Conservation (phyloP, 1,140 invertebrate genomes). For the Cotesia chilonis region DNA sequence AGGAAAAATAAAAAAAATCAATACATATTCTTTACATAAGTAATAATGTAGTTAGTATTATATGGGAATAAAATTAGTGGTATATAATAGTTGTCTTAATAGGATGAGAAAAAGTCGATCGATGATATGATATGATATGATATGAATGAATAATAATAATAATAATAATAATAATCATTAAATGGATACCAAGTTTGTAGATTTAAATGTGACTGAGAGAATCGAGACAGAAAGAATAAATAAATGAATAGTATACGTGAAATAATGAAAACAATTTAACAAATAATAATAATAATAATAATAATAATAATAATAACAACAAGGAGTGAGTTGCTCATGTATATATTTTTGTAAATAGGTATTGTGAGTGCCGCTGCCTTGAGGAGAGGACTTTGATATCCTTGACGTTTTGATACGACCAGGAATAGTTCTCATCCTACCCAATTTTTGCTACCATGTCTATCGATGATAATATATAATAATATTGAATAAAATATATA, state of each 20-base stretch:
- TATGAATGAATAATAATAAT: conserved; percentile 22
- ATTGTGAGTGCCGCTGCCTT: conserved; percentile 62
- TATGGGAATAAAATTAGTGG: conserved; percentile 52
- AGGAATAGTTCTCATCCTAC: conserved; percentile 44
- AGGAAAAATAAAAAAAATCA: conserved; percentile 21
- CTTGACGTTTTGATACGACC: conserved; percentile 20
- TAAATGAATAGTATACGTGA: conserved; percentile 18
- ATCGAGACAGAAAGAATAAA: conserved; percentile 35
- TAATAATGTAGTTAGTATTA: conserved; percentile 55
- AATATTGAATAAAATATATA: conserved; percentile 44
- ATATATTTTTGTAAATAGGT: conserved; percentile 68
- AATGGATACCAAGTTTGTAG: conserved; percentile 38
- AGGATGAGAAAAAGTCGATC: conserved; percentile 36
- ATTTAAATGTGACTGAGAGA: conserved; percentile 43
- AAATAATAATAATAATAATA: conserved; percentile 21
- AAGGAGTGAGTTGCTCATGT: conserved; percentile 62
- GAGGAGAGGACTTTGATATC: conserved; percentile 46
- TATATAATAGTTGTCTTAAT: conserved; percentile 48
- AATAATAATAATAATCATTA: too few relatives aligned
- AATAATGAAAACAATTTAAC: conserved; percentile 15
- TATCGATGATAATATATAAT: conserved; percentile 50
- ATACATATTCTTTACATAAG: conserved; percentile 63
- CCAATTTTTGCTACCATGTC: conserved; percentile 61
- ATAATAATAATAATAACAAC: conserved; percentile 33
- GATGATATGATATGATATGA: not conserved